These are phyloP conservation scores for Euphonia xanthogaster DNA, from an alignment of 2,797 vertebrate species.

Conservation along the genomic window DNA sequence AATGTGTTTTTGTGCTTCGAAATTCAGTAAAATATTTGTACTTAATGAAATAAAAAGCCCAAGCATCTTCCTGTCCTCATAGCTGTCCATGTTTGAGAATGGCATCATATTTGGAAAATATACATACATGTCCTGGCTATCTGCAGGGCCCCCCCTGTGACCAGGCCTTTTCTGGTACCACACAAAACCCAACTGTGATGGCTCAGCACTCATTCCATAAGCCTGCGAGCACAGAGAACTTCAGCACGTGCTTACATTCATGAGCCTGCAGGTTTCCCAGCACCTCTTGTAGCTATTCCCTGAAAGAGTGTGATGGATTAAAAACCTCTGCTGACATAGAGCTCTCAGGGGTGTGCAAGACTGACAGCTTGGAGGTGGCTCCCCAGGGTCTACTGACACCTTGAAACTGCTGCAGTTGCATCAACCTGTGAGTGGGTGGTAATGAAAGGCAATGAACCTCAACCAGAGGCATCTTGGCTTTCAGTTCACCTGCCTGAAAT, in stretches of 20 bases:
- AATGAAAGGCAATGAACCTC: not conserved
- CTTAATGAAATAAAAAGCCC: not conserved
- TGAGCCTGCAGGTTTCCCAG: not conserved
- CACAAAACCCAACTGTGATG: fast-evolving
- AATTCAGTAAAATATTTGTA: not conserved
- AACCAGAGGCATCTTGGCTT: not conserved
- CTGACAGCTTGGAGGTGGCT: not conserved
- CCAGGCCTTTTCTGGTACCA: not conserved
- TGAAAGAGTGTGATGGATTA: not conserved
- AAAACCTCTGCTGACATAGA: not conserved
- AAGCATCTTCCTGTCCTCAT: not conserved
- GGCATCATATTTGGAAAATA: not conserved
- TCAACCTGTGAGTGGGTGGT: not conserved
- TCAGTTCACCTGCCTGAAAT: not conserved
- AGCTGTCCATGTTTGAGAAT: not conserved
- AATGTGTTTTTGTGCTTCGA: not conserved
- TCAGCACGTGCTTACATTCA: not conserved
- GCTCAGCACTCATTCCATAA: not conserved
- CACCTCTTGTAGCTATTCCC: not conserved
- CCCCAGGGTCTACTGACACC: not conserved
- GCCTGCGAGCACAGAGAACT: not conserved
- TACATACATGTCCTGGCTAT: not conserved
- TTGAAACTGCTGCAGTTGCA: not conserved
- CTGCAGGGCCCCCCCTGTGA: not conserved
- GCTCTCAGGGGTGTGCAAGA: not conserved